Conservation (phyloP, 2,797 vertebrate genomes). For the Myiothlypis chrysogaster region DNA sequence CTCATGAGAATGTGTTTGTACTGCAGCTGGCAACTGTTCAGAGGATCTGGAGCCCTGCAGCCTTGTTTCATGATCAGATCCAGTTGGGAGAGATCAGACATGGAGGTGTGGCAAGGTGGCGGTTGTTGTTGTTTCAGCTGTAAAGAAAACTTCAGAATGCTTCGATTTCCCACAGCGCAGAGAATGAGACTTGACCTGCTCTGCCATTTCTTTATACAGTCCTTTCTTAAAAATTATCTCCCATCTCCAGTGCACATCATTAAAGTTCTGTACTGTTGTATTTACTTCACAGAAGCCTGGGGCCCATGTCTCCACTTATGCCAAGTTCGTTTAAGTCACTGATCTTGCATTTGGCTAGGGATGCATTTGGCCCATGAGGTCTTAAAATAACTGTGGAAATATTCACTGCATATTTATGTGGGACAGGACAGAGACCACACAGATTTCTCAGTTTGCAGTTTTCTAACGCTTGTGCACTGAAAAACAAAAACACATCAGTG, state of each 20-base stretch:
- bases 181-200: neutral
- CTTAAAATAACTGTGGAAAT: neutral
- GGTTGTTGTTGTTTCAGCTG: neutral
- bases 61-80: constrained; percentile 18
- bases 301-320: rapidly evolving
- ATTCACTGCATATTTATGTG: neutral
- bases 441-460: neutral
- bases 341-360: neutral
- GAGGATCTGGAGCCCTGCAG: constrained; percentile 43
- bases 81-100: constrained; percentile 21
- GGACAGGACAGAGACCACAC: neutral
- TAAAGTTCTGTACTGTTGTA: neutral
- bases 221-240: neutral
- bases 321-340: neutral
- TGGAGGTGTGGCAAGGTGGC: constrained; percentile 9
- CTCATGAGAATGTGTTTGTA: neutral
- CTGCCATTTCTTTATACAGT: neutral
- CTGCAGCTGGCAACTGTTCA: constrained; percentile 27
- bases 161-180: neutral
- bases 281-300: neutral
- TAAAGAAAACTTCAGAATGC: neutral
- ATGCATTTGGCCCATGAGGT: neutral
- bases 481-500: neutral
- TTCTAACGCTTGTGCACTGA: neutral
- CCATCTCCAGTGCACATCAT: neutral